These are phyloP conservation scores for Drosophila malerkotliana DNA, from an alignment of 1,140 invertebrate species.

Conservation along the genomic window DNA sequence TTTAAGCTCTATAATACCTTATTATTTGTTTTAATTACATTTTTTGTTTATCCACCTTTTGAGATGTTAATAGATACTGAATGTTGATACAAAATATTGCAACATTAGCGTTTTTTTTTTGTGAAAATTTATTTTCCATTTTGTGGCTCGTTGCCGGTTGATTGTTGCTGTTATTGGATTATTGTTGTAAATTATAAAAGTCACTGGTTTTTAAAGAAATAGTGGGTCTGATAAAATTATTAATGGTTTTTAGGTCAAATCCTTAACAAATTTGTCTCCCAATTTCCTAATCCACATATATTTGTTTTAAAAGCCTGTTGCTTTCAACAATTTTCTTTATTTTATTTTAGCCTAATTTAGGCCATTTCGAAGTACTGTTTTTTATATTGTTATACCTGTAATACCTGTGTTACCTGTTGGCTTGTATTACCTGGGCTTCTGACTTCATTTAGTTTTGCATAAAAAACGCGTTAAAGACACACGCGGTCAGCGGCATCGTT, in stretches of 20 bases:
- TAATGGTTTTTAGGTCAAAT: too few species aligned
- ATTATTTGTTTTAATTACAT: not conserved
- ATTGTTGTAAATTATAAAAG: too few species aligned
- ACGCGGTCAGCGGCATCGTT: slow-evolving; percentile 42
- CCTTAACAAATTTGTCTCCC: too few species aligned
- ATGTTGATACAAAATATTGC: slow-evolving; percentile 1
- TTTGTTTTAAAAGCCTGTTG: too few species aligned
- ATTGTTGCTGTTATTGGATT: slow-evolving; percentile 7
- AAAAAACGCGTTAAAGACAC: slow-evolving; percentile 69
- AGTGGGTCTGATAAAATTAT: too few species aligned
- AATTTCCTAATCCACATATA: too few species aligned
- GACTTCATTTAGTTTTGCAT: slow-evolving; percentile 78
- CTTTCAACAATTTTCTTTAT: too few species aligned
- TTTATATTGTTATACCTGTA: too few species aligned
- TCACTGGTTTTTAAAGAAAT: too few species aligned
- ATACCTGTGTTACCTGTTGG: slow-evolving; percentile 3
- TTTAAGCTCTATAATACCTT: not conserved
- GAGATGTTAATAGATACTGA: not conserved
- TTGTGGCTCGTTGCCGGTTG: slow-evolving; percentile 8
- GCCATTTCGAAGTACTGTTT: not conserved
- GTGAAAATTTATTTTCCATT: slow-evolving; percentile 35
- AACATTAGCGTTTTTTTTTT: slow-evolving; percentile 12
- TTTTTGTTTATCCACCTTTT: not conserved
- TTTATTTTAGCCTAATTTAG: not conserved
- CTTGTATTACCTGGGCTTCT: slow-evolving; percentile 8